Percentiles rank a stretch among this genome's conserved stretches.
These are phyloP conservation scores for Erebia ligea DNA, from an alignment of 2,888 invertebrate species.

Conservation along the genomic window DNA sequence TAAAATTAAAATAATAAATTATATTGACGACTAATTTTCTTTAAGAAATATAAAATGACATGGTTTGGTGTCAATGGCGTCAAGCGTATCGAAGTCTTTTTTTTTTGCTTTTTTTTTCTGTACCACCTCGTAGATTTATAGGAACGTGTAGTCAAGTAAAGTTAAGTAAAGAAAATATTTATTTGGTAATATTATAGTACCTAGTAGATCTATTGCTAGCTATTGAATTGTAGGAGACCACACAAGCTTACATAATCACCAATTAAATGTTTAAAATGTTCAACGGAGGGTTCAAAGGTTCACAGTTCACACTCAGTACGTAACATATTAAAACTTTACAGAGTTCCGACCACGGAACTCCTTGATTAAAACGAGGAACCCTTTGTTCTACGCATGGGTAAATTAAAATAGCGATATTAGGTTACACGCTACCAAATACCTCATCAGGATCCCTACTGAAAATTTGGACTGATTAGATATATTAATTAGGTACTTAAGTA, in stretches of 20 bases:
- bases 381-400: constrained; percentile 57
- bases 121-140: background rate
- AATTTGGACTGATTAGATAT: background rate
- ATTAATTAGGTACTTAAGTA: background rate
- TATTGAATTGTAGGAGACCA: constrained; percentile 17
- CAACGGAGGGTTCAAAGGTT: constrained; percentile 48
- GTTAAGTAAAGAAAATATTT: no score
- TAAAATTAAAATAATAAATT: no score
- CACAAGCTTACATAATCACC: constrained; percentile 29
- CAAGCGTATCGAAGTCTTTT: no score
- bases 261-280: constrained; percentile 37
- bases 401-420: constrained; percentile 46
- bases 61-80: no score
- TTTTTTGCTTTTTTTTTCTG: background rate
- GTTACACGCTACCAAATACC: background rate
- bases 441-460: no score
- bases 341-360: constrained; percentile 54
- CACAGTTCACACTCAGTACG: constrained; percentile 54
- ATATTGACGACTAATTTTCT: no score
- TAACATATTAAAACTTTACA: constrained; percentile 60
- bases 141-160: background rate
- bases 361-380: constrained; percentile 64
- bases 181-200: background rate
- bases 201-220: background rate
- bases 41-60: no score